A percentile compares a stretch with the other conserved stretches of the same genome.
Evolutionary conservation across 2,113 vertebrate genomes (phyloP).

Genomic region (Apodemus sylvaticus): DNA sequence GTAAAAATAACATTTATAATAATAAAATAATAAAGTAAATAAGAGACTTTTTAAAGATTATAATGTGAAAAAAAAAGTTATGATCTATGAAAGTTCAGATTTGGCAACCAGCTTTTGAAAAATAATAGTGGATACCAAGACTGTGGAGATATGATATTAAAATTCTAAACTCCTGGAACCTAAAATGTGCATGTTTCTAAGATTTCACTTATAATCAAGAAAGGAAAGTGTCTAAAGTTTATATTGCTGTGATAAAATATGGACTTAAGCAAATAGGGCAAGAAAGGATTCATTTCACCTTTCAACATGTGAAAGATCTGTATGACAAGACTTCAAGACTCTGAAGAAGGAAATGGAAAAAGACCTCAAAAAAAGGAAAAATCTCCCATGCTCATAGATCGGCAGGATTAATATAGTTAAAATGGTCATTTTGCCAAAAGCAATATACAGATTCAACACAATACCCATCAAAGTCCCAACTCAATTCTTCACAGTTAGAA

Average conservation of each 20-base stretch:
- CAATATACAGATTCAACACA: too few species aligned
- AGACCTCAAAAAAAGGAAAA: too few species aligned
- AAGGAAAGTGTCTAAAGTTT: not conserved
- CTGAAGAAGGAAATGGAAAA: too few species aligned
- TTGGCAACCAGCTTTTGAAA: not conserved
- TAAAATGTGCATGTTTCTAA: not conserved
- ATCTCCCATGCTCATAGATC: too few species aligned
- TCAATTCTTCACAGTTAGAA: too few species aligned
- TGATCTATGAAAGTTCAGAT: not conserved
- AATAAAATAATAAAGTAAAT: too few species aligned
- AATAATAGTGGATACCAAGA: not conserved
- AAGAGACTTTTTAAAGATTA: not conserved
- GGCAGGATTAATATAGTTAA: too few species aligned
- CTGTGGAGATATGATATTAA: not conserved
- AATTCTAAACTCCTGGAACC: not conserved
- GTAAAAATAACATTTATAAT: not conserved
- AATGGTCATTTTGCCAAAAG: too few species aligned
- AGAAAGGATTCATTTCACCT: not conserved
- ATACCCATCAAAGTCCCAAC: too few species aligned
- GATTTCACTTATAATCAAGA: not conserved
- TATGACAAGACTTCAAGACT: too few species aligned
- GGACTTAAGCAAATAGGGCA: not conserved
- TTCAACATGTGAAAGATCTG: too few species aligned
- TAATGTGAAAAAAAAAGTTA: not conserved
- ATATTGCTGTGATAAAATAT: not conserved